Percentiles rank a stretch among this genome's conserved stretches.
Conservation (phyloP, 2,113 vertebrate genomes). For the Eulemur rufifrons region DNA sequence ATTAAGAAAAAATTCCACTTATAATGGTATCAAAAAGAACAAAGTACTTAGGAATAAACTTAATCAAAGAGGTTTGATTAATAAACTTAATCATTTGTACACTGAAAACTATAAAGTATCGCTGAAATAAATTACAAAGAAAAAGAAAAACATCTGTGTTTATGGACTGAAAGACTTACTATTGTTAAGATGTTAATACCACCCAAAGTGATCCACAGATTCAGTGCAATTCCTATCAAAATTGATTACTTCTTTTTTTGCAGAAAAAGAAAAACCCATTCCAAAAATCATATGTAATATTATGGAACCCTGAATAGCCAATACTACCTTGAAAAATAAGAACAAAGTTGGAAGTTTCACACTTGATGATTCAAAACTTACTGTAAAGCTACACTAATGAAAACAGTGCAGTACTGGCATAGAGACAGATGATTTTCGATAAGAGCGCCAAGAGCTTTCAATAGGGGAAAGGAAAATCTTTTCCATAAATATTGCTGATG, state of each 20-base stretch:
- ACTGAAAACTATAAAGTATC: background rate
- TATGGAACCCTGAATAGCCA: background rate
- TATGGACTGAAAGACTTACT: background rate
- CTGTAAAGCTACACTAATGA: background rate
- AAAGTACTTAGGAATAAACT: background rate
- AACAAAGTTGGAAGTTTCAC: background rate
- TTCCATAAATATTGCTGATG: background rate
- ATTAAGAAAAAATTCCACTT: background rate
- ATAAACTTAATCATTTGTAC: background rate
- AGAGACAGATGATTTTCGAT: background rate
- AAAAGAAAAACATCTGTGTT: background rate
- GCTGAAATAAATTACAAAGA: background rate
- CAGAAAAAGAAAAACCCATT: background rate
- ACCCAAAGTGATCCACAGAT: background rate
- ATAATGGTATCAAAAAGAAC: background rate
- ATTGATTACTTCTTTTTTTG: background rate
- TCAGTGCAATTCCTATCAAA: background rate
- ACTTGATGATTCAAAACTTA: background rate
- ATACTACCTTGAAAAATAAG: background rate
- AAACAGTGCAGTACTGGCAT: background rate
- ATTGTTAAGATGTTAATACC: background rate
- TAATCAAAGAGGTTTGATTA: background rate
- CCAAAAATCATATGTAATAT: background rate
- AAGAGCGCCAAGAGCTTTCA: background rate
- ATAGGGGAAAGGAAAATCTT: background rate